These are phyloP conservation scores for Hymenochirus boettgeri DNA, from an alignment of 2,113 vertebrate species.

Conservation along the genomic window DNA sequence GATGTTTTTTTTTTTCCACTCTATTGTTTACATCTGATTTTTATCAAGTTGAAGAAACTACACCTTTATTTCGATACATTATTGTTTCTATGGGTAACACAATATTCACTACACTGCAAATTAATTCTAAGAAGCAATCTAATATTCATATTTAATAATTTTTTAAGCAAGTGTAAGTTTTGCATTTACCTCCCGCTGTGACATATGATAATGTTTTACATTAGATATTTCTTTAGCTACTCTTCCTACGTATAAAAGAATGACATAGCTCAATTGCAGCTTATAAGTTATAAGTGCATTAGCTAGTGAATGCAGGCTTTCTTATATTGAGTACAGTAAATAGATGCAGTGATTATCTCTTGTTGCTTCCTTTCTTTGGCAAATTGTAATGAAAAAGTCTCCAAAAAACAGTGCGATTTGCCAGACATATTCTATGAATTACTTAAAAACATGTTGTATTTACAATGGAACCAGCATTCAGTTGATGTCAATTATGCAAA, in stretches of 20 bases:
- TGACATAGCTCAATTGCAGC: background rate
- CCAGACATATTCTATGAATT: conserved; percentile 54
- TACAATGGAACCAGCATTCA: conserved; percentile 47
- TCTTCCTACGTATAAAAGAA: background rate
- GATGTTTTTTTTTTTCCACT: too few species aligned
- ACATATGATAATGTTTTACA: too few species aligned
- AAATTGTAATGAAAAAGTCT: conserved; percentile 52
- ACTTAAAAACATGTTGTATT: conserved; percentile 21
- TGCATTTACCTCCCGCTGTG: too few species aligned
- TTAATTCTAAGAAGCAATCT: too few species aligned
- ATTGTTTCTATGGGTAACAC: too few species aligned
- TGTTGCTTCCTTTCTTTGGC: background rate
- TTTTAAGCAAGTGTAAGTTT: too few species aligned
- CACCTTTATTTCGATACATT: too few species aligned
- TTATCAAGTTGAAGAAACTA: too few species aligned
- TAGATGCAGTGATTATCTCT: conserved; percentile 41
- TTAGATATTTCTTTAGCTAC: background rate
- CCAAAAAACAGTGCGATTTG: conserved; percentile 48
- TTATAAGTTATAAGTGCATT: background rate
- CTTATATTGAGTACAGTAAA: conserved; percentile 5
- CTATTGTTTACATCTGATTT: too few species aligned
- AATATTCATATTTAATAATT: too few species aligned
- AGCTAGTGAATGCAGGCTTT: conserved; percentile 5
- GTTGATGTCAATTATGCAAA: conserved; percentile 46
- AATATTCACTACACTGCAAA: too few species aligned